These are phyloP conservation scores for Caradrina kadenii DNA, from an alignment of 2,888 invertebrate genomes.

Conservation along the genomic window DNA sequence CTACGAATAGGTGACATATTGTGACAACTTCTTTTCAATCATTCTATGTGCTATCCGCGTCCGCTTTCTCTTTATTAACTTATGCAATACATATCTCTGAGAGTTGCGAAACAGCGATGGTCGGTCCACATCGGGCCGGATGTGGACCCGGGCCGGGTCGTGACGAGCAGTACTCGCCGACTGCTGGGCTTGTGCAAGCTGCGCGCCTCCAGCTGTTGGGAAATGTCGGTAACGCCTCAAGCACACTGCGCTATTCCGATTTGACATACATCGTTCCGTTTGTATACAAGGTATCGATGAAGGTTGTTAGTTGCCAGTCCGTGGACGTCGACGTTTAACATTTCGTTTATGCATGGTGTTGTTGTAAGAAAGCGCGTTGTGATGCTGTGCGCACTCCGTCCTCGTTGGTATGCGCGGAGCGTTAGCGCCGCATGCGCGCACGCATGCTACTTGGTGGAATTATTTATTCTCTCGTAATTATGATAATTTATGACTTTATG, in stretches of 20 bases:
- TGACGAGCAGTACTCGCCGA: neutral
- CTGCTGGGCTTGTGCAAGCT: conserved; percentile 14
- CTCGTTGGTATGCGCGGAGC: conserved; percentile 22
- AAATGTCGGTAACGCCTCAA: conserved; percentile 9
- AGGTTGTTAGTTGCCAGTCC: neutral
- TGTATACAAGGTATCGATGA: neutral
- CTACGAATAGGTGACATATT: neutral
- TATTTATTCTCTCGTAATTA: conserved; percentile 51
- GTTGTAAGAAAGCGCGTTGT: conserved; percentile 35
- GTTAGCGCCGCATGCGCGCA: conserved; percentile 37
- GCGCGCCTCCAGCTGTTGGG: neutral
- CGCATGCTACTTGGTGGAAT: conserved; percentile 28
- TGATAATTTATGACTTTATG: conserved; percentile 44
- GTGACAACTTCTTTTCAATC: neutral
- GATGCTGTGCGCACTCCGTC: conserved; percentile 35
- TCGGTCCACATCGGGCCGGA: conserved; percentile 28
- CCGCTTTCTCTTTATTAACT: conserved; percentile 36
- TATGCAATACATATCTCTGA: conserved; percentile 13
- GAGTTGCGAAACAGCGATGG: conserved; percentile 26
- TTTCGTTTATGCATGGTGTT: conserved; percentile 3
- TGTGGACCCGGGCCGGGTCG: conserved; percentile 22
- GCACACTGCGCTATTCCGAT: conserved; percentile 13
- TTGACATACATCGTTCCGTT: neutral
- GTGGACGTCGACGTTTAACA: conserved; percentile 2
- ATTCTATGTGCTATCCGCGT: conserved; percentile 5